Conservation (phyloP, 35 echinoderm and acorn worm species). For the Holothuria glaberrima region DNA sequence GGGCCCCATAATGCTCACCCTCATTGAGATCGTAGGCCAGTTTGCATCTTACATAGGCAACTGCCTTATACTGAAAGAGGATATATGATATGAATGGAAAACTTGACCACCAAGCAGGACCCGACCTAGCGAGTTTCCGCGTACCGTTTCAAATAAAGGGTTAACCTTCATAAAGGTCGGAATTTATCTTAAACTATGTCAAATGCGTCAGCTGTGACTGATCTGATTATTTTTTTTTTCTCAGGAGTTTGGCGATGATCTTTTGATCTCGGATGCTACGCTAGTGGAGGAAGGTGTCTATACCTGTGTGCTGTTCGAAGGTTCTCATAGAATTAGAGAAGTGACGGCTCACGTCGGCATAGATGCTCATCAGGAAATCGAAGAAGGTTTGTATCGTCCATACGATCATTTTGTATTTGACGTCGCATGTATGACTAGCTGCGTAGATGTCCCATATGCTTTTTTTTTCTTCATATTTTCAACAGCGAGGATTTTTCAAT, state of each 20-base stretch:
- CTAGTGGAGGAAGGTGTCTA: conserved; percentile 56
- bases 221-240: not conserved
- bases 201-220: not conserved
- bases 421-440: no score
- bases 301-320: conserved; percentile 52
- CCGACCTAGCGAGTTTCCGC: not conserved
- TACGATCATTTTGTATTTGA: no score
- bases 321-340: not conserved
- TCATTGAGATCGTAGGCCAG: no score
- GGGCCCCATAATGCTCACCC: no score
- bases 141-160: not conserved
- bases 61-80: not conserved
- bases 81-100: no score
- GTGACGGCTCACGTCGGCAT: conserved; percentile 53
- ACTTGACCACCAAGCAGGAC: not conserved
- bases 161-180: not conserved
- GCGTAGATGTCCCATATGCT: no score
- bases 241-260: conserved; percentile 39
- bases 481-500: no score
- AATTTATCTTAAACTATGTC: not conserved
- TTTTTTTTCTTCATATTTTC: no score
- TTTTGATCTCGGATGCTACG: conserved; percentile 52
- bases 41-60: no score
- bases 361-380: not conserved
- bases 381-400: conserved; percentile 65